Percentiles rank a stretch among this genome's conserved stretches.
These are phyloP conservation scores for Dinocampus coccinellae DNA, from an alignment of 2,888 invertebrate species.

Conservation along the genomic window DNA sequence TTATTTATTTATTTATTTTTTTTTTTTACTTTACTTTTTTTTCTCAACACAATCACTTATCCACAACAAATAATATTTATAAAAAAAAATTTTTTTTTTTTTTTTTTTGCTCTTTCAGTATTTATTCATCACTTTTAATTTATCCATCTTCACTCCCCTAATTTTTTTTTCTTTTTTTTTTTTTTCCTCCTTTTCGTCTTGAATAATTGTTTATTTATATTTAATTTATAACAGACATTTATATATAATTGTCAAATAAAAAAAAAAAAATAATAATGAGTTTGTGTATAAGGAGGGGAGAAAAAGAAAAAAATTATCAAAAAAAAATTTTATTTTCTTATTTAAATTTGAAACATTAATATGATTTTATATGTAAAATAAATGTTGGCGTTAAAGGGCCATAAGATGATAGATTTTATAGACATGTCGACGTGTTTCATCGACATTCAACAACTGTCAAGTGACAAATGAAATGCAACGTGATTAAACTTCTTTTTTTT, in stretches of 20 bases:
- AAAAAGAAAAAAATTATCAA: neutral
- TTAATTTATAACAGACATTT: neutral
- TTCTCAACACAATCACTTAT: neutral
- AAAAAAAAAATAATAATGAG: neutral
- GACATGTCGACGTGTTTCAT: constrained; percentile 57
- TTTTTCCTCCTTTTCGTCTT: neutral
- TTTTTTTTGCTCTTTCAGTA: neutral
- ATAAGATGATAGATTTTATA: constrained; percentile 60
- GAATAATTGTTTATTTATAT: neutral
- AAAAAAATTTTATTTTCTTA: neutral
- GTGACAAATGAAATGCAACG: constrained; percentile 54
- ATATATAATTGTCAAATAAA: neutral
- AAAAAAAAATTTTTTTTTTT: no score
- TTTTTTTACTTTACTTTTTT: no score
- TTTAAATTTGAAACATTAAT: neutral
- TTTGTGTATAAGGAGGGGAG: neutral
- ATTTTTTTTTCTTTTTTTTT: neutral
- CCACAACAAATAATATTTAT: neutral
- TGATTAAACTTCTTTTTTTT: neutral
- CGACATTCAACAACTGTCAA: constrained; percentile 57
- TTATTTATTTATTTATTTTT: no score
- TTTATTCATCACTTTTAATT: neutral
- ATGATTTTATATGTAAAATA: constrained; percentile 50
- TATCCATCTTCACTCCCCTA: neutral
- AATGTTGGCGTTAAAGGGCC: constrained; percentile 54